Evolutionary conservation across 2,888 invertebrate genomes (phyloP).

Genomic region (Brachyopa scutellaris): DNA sequence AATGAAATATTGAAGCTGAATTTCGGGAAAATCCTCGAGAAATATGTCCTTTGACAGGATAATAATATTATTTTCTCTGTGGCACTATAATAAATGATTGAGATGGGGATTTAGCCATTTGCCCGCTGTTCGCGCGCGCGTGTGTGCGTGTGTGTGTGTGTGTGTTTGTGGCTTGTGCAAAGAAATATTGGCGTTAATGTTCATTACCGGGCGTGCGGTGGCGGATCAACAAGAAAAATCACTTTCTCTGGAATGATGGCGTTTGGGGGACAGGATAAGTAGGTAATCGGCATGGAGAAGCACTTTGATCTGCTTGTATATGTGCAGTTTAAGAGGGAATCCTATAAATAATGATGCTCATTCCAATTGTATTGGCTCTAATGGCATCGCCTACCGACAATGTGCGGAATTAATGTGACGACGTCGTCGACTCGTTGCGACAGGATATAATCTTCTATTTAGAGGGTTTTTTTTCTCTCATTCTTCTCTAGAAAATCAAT

Average conservation of each 20-base stretch:
- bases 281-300: constrained; percentile 70
- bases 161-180: constrained; percentile 24
- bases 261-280: constrained; percentile 59
- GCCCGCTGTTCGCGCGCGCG: too few species aligned
- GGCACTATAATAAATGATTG: constrained; percentile 71
- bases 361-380: constrained; percentile 68
- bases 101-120: constrained; percentile 59
- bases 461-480: neutral
- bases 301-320: constrained; percentile 68
- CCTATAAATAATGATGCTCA: constrained; percentile 72
- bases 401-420: constrained; percentile 46
- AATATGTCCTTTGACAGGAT: constrained; percentile 73
- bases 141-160: neutral
- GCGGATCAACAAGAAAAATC: constrained; percentile 72
- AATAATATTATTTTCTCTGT: constrained; percentile 70
- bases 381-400: constrained; percentile 61
- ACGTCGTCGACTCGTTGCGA: too few species aligned
- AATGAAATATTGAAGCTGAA: constrained; percentile 71
- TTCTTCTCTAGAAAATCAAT: constrained; percentile 45
- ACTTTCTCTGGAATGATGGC: constrained; percentile 63
- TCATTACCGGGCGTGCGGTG: constrained; percentile 61
- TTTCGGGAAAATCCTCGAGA: constrained; percentile 67
- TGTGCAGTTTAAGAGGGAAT: constrained; percentile 53
- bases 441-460: constrained; percentile 12
- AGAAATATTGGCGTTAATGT: constrained; percentile 70